Evolutionary conservation across 2,888 invertebrate species (phyloP), one percentile per base, ranked within the genome.

Genomic region (Periphyllus acericola): DNA sequence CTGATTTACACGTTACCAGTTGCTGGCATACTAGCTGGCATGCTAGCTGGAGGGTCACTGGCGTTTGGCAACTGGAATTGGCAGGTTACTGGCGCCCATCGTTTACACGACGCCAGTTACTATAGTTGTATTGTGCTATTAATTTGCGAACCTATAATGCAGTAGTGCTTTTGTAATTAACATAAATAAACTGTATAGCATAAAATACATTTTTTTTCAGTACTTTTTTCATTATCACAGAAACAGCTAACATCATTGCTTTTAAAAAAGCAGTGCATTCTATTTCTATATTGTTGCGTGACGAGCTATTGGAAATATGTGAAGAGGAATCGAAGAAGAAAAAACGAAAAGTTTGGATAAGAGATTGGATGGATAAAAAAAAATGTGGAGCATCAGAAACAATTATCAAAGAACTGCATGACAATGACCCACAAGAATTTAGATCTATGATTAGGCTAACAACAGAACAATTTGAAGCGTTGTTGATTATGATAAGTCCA

Each of bases 361-460:
- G n/a, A n/a, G n/a, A n/a, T n/a, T n/a, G n/a, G n/a, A n/a, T n/a
- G n/a, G n/a, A n/a, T n/a, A n/a, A n/a, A n/a, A n/a, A n/a, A n/a
- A n/a, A n/a, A n/a, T 60, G 25, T 34, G 60, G 79, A 79, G 55
- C 79, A 79, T 79, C 60, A 36, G 34, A 79, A 60, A 79, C 79
- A 79, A 34, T 79, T 79, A 79, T 79, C n/a, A n/a, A n/a, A 60
- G n/a, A 81, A 81, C 71, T 81, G 5, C 14, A 21, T 17, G 81
- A 68, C 46, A 81, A 81, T 81, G 71, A 81, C 11, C 81, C 40
- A 81, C 68, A 17, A 9, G 81, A 81, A 81, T 81, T 81, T 68
- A 68, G 25, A 17, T 40, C 76, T 46, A 8, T 76, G 17, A 72
- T 72, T 19, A 72, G 72, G 19, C 72, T 72, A 72, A 34, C 72